Percentiles rank a stretch among this genome's conserved stretches.
Conservation (phyloP, 2,113 vertebrate genomes). For the Ictalurus furcatus region DNA sequence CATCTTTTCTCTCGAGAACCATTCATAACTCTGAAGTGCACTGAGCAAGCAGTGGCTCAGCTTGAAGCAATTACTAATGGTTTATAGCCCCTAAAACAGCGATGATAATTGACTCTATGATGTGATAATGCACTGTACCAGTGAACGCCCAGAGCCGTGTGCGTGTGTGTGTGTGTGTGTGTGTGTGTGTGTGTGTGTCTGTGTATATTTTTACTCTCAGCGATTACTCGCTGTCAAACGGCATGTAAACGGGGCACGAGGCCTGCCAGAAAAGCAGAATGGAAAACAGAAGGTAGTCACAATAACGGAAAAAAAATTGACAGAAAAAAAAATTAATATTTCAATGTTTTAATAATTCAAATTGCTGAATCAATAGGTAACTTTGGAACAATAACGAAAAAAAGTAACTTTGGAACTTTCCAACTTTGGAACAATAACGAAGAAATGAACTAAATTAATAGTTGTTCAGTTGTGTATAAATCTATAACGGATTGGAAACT, state of each 20-base stretch:
- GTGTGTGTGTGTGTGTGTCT: background rate
- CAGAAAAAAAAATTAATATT: background rate
- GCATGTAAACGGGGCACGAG: background rate
- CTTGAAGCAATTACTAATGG: constrained; percentile 43
- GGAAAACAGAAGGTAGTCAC: background rate
- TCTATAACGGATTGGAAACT: background rate
- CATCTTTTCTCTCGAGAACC: background rate
- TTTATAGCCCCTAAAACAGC: constrained; percentile 12
- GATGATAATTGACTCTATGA: constrained; percentile 32
- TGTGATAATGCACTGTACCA: constrained; percentile 31
- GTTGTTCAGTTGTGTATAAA: no score
- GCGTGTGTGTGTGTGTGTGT: no score
- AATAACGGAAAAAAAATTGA: background rate
- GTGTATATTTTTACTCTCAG: background rate
- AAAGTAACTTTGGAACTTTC: background rate
- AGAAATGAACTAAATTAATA: background rate
- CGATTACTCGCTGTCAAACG: constrained; percentile 8
- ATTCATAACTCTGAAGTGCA: constrained; percentile 3
- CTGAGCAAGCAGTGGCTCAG: background rate
- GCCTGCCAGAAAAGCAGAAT: constrained; percentile 8
- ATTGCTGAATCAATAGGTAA: background rate
- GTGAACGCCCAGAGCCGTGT: background rate
- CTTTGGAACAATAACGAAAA: background rate
- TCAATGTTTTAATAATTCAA: no score
- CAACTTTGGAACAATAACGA: background rate